A percentile compares a stretch with the other conserved stretches of the same genome.
These are phyloP conservation scores for Girardia tigrina DNA, from an alignment of 2,888 invertebrate species.

Conservation along the genomic window DNA sequence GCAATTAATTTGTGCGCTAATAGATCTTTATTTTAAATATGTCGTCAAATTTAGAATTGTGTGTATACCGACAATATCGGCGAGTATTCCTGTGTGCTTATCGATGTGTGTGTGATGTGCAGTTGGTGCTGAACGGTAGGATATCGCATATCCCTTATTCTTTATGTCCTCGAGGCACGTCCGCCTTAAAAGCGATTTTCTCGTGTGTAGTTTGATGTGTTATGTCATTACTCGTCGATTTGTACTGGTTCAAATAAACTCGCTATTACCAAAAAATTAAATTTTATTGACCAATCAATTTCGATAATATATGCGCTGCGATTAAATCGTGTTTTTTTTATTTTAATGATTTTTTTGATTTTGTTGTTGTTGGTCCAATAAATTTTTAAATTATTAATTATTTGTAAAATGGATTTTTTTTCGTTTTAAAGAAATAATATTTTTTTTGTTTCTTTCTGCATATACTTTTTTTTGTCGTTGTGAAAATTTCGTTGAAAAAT, in stretches of 20 bases:
- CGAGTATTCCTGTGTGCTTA: conserved; percentile 6
- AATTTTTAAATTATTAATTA: neutral
- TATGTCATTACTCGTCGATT: neutral
- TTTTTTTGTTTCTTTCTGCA: too few species aligned
- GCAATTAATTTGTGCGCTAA: conserved; percentile 23
- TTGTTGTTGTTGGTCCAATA: neutral
- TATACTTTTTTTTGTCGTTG: too few species aligned
- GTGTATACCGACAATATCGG: conserved; percentile 23
- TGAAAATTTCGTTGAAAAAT: too few species aligned
- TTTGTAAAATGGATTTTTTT: too few species aligned
- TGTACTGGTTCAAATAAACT: neutral
- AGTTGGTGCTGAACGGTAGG: neutral
- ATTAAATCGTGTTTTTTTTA: too few species aligned
- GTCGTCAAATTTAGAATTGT: conserved; percentile 18
- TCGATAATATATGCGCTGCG: neutral
- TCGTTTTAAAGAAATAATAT: neutral
- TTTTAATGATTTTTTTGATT: too few species aligned
- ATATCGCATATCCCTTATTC: conserved; percentile 23
- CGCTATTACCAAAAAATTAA: neutral
- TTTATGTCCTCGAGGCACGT: conserved; percentile 16
- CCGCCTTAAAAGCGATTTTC: neutral
- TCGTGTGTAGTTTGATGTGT: conserved; percentile 18
- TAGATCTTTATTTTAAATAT: conserved; percentile 23
- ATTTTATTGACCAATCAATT: conserved; percentile 7
- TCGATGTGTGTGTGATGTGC: neutral